A percentile compares a stretch with the other conserved stretches of the same genome.
phyloP scores from a whole-genome alignment of 2,888 invertebrate genomes.

The Pharmacophagus antenor region DNA sequence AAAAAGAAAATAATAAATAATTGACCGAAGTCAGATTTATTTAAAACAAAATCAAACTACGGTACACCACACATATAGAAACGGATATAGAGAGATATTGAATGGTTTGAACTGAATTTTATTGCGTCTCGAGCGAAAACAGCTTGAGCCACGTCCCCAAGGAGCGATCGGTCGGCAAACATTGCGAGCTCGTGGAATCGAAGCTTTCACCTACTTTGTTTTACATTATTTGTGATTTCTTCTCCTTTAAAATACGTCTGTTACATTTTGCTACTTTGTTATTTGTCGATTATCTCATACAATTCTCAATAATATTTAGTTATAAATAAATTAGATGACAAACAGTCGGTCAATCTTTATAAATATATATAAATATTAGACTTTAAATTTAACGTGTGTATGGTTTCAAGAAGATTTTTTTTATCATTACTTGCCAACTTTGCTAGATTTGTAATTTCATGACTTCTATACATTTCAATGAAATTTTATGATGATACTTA shows the following conservation, averaged over 20 bases:
- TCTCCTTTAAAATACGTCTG: slow-evolving; percentile 31
- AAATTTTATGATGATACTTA: too few relatives aligned
- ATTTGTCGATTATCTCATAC: too few relatives aligned
- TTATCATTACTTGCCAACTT: too few relatives aligned
- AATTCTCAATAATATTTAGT: too few relatives aligned
- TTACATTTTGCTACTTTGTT: background rate
- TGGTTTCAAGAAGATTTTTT: too few relatives aligned
- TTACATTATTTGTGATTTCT: slow-evolving; percentile 36
- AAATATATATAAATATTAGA: too few relatives aligned
- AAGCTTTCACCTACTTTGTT: slow-evolving; percentile 42
- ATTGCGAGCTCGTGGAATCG: slow-evolving; percentile 47
- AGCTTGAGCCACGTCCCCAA: slow-evolving; percentile 60
- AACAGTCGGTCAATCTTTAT: too few relatives aligned
- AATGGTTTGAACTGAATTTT: slow-evolving; percentile 51
- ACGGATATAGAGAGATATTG: background rate
- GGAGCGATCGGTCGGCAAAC: slow-evolving; percentile 76
- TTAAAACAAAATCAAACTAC: background rate
- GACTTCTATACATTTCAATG: too few relatives aligned
- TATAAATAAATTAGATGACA: too few relatives aligned
- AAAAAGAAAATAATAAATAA: background rate
- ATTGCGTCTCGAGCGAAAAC: slow-evolving; percentile 60
- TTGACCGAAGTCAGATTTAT: background rate
- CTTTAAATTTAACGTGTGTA: too few relatives aligned
- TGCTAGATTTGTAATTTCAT: too few relatives aligned
- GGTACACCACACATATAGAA: background rate